Evolutionary conservation across 64 coral and sea anemone species (phyloP), one percentile per base, ranked within the genome.

Genomic region (Orbicella faveolata): DNA sequence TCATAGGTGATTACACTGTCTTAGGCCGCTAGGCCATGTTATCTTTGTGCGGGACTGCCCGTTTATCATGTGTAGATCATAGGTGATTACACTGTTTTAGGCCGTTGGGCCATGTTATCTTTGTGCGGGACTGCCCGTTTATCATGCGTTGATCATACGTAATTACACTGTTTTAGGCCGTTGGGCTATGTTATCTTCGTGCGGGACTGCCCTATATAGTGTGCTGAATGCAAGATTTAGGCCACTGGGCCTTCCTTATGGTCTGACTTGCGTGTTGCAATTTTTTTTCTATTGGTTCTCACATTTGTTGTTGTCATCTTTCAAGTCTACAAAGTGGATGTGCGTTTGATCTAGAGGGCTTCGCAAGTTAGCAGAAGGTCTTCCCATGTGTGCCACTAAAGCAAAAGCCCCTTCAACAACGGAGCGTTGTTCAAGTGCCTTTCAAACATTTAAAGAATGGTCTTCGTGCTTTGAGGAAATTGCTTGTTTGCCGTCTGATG

Each of bases 381-480:
- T 92, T 65, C 90, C 90, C 78, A 66, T 54, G 23, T 75, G 83
- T 12, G 74, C 65, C 11, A 26, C 73, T 72, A 20, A 78, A 54
- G 54, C 84, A 14, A 92, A 76, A 11, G 92, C 86, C 77, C 78
- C 92, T 57, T 52, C n/a, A 4, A 67, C 92, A 48, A 73, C 69
- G 62, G 92, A 89, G 33, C 79, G 86, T 83, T 93, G 84, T 36
- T 88, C 68, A 36, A 66, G 86, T 64, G 77, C 77, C 12, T 88
- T 83, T 89, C 78, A 75, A 30, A 78, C 63, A 81, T 93, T 92
- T 23, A 84, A 68, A 23, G 39, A 64, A 78, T 87, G 83, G 83
- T 63, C 90, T 17, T 55, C 33, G 34, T 9, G 14, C 36, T 87
- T 53, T 73, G 64, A 88, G 9, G 83, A 89, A 48, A 30, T 89